Evolutionary conservation across 2,888 invertebrate species (phyloP), one percentile per base, ranked within the genome.

Genomic region (Emmelina monodactyla): DNA sequence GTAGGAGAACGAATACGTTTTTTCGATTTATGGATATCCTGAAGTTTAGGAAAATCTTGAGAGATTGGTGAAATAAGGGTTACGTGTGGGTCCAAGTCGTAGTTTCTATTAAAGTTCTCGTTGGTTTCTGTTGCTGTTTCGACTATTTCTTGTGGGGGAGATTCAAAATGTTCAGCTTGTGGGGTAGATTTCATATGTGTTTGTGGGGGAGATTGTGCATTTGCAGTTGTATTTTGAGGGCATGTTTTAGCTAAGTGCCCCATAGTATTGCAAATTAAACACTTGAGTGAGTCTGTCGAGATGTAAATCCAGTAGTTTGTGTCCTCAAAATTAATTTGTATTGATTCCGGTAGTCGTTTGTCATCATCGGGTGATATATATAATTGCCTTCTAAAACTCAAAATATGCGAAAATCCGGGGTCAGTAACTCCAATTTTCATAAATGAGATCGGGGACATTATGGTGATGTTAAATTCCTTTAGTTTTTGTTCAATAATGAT

Each of bases 301-400:
- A 37, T 19, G 33, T 42, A 42, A 6, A 42, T 38, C 37, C 42
- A 40, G 13, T 40, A 42, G 25, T 38, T 40, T 3, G 40, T 42
- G 11, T 31, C 38, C n/a, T 42, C 40, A 35, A 22, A 42, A 10
- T 12, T 37, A 10, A 42, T 7, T 31, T 42, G 42, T 6, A 39
- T 37, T 5, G 37, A 37, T 25, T 42, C 37, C 4, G 39, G 39
- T 4, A 42, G 25, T 1, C 16, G 12, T 15, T 16, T 25, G 10
- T 31, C 32, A 32, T 42, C 39, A 14, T 42, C 39, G 10, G 39
- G 39, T 13, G 31, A 16, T 22, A 42, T 28, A 32, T 35, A 42
- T 13, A 39, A 13, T 16, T 36, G 36, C 16, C 39, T 32, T 32
- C 39, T 28, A 19, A 39, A 39, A 22, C 39, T 39, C 11, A 39